These are phyloP conservation scores for Drosophila rhopaloa DNA, from an alignment of 1,140 invertebrate species.

Conservation along the genomic window DNA sequence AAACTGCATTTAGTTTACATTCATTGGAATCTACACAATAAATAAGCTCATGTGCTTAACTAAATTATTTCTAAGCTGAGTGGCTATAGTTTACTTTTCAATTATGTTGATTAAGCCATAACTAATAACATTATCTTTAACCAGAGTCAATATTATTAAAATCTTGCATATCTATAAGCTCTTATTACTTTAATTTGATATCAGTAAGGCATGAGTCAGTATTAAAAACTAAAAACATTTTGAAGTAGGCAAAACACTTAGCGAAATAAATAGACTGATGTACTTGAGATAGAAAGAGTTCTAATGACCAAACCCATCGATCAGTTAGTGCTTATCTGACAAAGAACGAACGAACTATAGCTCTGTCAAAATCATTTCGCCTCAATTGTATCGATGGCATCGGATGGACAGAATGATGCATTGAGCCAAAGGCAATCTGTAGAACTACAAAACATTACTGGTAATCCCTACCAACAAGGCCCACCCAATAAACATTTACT, in stretches of 20 bases:
- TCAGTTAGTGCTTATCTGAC: conserved; percentile 17
- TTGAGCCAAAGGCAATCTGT: neutral
- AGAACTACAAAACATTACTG: neutral
- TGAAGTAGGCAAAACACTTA: conserved; percentile 20
- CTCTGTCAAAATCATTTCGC: conserved; percentile 10
- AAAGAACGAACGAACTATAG: conserved; percentile 5
- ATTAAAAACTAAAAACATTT: neutral
- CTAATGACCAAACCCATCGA: conserved; percentile 31
- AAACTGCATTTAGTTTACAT: neutral
- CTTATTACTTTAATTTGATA: neutral
- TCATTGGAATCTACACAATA: neutral
- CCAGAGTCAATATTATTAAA: neutral
- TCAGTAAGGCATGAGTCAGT: neutral
- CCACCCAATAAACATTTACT: neutral
- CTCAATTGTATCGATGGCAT: conserved; percentile 6
- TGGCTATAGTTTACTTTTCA: neutral
- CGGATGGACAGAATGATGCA: conserved; percentile 8
- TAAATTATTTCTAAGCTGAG: neutral
- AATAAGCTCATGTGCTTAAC: neutral
- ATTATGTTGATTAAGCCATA: neutral
- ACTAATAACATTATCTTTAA: neutral
- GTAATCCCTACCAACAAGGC: neutral
- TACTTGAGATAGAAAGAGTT: conserved; percentile 28
- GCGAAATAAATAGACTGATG: conserved; percentile 13
- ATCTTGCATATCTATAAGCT: conserved; percentile 2